Evolutionary conservation across 2,113 vertebrate genomes (phyloP).

Genomic region (Aegotheles bennettii): DNA sequence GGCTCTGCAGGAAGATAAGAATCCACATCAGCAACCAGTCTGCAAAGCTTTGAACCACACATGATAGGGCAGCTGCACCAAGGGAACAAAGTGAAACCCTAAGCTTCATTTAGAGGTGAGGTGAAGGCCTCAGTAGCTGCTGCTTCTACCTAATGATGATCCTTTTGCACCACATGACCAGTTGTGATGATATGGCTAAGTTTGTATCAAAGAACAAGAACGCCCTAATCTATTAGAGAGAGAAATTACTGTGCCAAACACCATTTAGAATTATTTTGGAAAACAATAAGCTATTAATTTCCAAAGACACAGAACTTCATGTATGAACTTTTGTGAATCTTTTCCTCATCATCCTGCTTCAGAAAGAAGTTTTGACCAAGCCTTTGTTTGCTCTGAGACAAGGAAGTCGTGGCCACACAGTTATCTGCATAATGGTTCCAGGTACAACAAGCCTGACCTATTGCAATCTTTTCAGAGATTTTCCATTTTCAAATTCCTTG

Average conservation of each 20-base stretch:
- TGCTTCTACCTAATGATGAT: neutral
- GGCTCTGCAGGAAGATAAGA: fast-evolving
- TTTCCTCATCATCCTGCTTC: neutral
- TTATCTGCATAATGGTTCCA: neutral
- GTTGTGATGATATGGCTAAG: neutral
- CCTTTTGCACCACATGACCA: neutral
- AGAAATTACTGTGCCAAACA: neutral
- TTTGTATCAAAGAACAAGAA: neutral
- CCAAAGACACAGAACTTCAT: neutral
- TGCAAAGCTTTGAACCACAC: neutral
- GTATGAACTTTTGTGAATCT: neutral
- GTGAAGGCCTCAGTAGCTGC: neutral
- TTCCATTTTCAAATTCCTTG: neutral
- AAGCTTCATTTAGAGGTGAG: neutral
- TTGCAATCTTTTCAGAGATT: neutral
- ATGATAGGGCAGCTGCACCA: fast-evolving
- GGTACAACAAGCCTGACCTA: neutral
- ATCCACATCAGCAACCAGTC: neutral
- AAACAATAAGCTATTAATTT: fast-evolving
- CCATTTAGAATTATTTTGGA: neutral
- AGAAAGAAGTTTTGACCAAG: neutral
- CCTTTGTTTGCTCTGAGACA: neutral
- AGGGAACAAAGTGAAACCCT: neutral
- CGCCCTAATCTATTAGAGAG: neutral
- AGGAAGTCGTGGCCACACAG: neutral